These are phyloP conservation scores for Nudaria mundana DNA, from an alignment of 2,888 invertebrate species.

Conservation along the genomic window DNA sequence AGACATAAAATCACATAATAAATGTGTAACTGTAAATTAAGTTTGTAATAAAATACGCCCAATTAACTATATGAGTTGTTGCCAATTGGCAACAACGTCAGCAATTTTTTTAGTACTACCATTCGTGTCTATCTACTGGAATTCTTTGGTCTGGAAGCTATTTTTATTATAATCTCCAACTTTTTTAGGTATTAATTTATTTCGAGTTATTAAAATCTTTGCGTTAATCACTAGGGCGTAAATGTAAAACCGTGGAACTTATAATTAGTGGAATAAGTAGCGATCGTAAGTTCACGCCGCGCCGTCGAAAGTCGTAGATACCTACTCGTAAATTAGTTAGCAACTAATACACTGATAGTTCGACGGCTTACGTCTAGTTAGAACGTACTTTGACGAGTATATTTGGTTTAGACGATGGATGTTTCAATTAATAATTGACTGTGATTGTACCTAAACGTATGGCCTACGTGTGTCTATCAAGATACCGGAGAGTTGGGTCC, in stretches of 20 bases:
- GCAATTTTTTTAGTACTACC: too few relatives aligned
- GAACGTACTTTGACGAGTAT: slow-evolving; percentile 39
- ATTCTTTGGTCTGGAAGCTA: slow-evolving; percentile 8
- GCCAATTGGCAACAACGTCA: too few relatives aligned
- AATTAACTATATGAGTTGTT: too few relatives aligned
- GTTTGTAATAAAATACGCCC: too few relatives aligned
- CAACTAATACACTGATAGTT: slow-evolving; percentile 64
- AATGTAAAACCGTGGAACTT: slow-evolving; percentile 53
- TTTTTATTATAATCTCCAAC: slow-evolving; percentile 16
- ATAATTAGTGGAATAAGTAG: slow-evolving; percentile 65
- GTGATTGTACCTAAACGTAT: too few relatives aligned
- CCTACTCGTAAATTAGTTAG: slow-evolving; percentile 69
- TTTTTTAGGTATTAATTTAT: slow-evolving; percentile 27
- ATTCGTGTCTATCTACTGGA: too few relatives aligned
- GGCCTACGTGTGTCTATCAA: too few relatives aligned
- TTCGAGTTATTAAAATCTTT: slow-evolving; percentile 26
- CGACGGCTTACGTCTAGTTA: slow-evolving; percentile 51
- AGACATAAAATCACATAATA: too few relatives aligned
- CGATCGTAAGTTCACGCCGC: slow-evolving; percentile 53
- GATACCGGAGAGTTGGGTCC: too few relatives aligned
- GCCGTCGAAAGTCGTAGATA: too few relatives aligned
- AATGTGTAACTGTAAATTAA: too few relatives aligned
- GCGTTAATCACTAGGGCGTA: slow-evolving; percentile 31
- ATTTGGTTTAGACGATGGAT: slow-evolving; percentile 15
- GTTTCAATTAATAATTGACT: slow-evolving; percentile 12